Evolutionary conservation across 1,140 invertebrate genomes (phyloP).

Genomic region (Microplitis mediator): DNA sequence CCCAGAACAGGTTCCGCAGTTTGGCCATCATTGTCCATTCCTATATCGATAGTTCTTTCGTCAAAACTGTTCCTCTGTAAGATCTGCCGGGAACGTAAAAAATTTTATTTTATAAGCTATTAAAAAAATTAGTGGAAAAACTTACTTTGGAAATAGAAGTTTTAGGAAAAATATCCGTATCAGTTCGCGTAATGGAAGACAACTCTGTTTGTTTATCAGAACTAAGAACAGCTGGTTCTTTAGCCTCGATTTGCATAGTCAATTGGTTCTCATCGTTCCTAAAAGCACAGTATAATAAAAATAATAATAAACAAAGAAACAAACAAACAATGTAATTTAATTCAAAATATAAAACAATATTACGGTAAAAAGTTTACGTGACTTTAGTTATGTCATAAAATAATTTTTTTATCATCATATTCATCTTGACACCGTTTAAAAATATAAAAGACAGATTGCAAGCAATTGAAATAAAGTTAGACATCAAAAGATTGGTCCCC

Average conservation of each 20-base stretch:
- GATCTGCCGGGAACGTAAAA: slow-evolving; percentile 25
- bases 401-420: neutral
- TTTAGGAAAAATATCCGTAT: slow-evolving; percentile 2
- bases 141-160: slow-evolving; percentile 24
- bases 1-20: slow-evolving; percentile 49
- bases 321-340: neutral
- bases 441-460: neutral
- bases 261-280: neutral
- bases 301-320: neutral
- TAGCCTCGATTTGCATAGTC: slow-evolving; percentile 14
- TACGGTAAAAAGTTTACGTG: neutral
- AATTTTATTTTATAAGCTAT: slow-evolving; percentile 18
- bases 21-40: slow-evolving; percentile 10
- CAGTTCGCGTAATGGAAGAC: neutral
- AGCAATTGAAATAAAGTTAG: slow-evolving; percentile 11
- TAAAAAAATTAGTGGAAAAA: slow-evolving; percentile 19
- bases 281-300: slow-evolving; percentile 5
- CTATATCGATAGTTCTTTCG: neutral
- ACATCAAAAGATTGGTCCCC: neutral
- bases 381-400: neutral
- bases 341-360: neutral
- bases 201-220: neutral
- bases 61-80: slow-evolving; percentile 17
- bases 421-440: neutral
- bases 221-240: neutral